Conservation (phyloP, 2,888 invertebrate species). For the Pristionchus entomophagus region DNA sequence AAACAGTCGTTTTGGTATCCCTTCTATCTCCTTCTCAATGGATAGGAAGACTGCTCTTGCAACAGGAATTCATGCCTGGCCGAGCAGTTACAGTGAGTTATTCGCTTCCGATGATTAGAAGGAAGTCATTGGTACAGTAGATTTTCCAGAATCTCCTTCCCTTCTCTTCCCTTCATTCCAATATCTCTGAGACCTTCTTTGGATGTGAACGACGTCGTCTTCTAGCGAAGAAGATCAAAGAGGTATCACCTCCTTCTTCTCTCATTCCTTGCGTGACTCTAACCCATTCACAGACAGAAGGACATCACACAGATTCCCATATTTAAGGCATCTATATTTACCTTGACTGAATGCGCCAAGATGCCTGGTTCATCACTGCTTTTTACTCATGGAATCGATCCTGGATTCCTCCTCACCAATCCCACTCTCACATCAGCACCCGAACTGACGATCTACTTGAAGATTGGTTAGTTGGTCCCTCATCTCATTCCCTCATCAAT, state of each 20-base stretch:
- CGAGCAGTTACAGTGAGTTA: background rate
- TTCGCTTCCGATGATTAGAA: too few species aligned
- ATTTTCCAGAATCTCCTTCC: slow-evolving; percentile 33
- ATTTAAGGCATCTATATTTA: slow-evolving; percentile 43
- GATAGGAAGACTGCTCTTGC: slow-evolving; percentile 11
- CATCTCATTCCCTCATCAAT: background rate
- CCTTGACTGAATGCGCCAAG: slow-evolving; percentile 37
- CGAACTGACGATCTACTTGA: slow-evolving; percentile 19
- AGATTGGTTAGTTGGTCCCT: background rate
- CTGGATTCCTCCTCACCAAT: slow-evolving; percentile 1
- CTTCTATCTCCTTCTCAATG: slow-evolving; percentile 46
- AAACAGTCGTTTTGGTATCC: background rate
- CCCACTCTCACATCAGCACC: background rate
- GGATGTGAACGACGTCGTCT: slow-evolving; percentile 51
- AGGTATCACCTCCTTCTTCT: slow-evolving; percentile 39
- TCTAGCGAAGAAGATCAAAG: slow-evolving; percentile 51
- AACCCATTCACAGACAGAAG: background rate
- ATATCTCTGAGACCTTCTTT: slow-evolving; percentile 47
- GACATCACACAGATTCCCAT: background rate
- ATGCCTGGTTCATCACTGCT: slow-evolving; percentile 44
- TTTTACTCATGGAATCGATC: slow-evolving; percentile 34
- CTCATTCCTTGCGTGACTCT: background rate
- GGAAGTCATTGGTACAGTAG: background rate
- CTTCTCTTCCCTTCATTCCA: slow-evolving; percentile 35
- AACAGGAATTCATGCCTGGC: slow-evolving; percentile 34